Base-by-base conservation (phyloP, 2,888 invertebrate species). In the Belgica antarctica region DNA sequence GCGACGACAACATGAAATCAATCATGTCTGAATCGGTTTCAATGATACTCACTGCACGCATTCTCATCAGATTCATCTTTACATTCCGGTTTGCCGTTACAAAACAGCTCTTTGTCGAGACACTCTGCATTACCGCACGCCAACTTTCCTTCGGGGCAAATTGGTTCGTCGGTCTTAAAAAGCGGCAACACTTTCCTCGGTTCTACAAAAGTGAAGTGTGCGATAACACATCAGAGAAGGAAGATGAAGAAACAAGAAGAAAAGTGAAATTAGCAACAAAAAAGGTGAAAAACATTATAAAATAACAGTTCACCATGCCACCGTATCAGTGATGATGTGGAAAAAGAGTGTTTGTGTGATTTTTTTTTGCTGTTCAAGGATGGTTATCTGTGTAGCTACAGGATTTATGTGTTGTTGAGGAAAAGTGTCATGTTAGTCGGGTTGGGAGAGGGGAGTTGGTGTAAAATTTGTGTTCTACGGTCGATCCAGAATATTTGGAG, bases 11-110 rank as follows among this genome's bases (percentile, higher is more conserved):
- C 52, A 52, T 41, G n/a, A 15, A 19, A 52, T 52, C 52, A 52
- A 52, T 52, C 52, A 52, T 52, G 19, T 52, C 22, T 7, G 22
- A 41, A 41, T 41, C 15, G 41, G 41, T 5, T 41, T 46, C 7
- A n/a, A 1, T 47, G 36, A 61, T 71, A 91, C 94, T 89, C 84
- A 94, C 94, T 89, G 85, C 95, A 95, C 74, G 94, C 92, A 76
- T 95, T 95, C 82, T 95, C 95, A 78, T 95, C 95, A 68, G 94
- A 95, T 78, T 94, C 94, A 78, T 95, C 95, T 77, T 92, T 90
- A 82, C 95, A 95, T 78, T 95, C 94, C 66, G 89, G 86, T 80
- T 92, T 92, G 76, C 92, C 94, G 77, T 95, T 94, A 81, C 95
- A 95, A 86, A 95, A 95, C 70, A 95, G 83, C 77, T 91, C 91